Evolutionary conservation across 2,797 vertebrate genomes (phyloP).

Genomic region (Vipera ursinii): DNA sequence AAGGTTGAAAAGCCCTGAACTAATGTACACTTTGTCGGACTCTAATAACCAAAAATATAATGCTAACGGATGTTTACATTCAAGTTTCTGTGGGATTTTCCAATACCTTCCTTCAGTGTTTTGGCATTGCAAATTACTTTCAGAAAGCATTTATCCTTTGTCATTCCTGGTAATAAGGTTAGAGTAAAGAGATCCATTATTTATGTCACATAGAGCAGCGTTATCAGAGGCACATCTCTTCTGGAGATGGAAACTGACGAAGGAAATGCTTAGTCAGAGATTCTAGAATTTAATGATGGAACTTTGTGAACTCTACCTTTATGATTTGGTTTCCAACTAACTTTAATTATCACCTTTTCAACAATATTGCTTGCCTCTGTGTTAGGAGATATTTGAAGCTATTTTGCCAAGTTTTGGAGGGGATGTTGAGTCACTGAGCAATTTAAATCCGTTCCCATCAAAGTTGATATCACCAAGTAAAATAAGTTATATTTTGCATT

Average conservation of each 20-base stretch:
- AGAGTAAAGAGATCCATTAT: constrained; percentile 13
- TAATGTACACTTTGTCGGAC: neutral
- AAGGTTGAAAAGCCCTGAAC: no score
- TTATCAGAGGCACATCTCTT: neutral
- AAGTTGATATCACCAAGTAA: neutral
- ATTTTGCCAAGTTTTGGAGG: neutral
- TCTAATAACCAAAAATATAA: neutral
- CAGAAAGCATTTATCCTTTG: constrained; percentile 14
- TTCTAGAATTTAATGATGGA: constrained; percentile 3
- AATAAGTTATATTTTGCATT: neutral
- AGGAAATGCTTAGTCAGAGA: neutral
- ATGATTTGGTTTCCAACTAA: neutral
- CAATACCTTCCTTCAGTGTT: neutral
- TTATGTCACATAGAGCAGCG: neutral
- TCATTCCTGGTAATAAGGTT: constrained; percentile 8
- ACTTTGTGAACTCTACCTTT: neutral
- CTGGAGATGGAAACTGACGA: neutral
- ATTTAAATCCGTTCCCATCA: neutral
- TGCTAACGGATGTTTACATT: neutral
- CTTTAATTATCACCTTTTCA: neutral
- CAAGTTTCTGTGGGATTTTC: neutral
- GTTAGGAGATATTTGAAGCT: neutral
- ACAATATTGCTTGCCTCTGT: neutral
- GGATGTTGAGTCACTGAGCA: neutral
- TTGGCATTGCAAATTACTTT: constrained; percentile 10